Base-by-base conservation (phyloP, 2,113 vertebrate species). In the Pteronura brasiliensis region DNA sequence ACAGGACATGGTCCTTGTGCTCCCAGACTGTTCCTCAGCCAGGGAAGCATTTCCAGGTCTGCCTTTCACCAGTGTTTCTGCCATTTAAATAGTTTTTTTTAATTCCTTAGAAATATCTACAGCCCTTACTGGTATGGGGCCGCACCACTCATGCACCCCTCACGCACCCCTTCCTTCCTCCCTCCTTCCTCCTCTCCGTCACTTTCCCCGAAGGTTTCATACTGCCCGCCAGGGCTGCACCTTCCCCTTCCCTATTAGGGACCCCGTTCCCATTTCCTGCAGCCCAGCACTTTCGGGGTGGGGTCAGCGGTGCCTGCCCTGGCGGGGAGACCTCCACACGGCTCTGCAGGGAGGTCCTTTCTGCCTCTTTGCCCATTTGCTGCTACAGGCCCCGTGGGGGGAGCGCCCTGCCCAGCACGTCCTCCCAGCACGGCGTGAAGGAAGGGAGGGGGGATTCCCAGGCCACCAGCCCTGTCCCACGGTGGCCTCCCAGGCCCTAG, bases 261-360 rank as follows among this genome's bases (percentile, higher is more conserved):
- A 4, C 34, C n/a, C 17, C n/a, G 1, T 59, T 61, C 10, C 59
- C 23, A 14, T 17, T 21, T 36, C 69, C 69, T 23, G n/a, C 18
- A 23, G 42, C 69, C 0, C 0, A 39, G 80, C 11, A 1, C 7
- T 1, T 7, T 25, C 17, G 15, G 49, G 49, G 49, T 52, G n/a
- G n/a, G 29, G 21, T 18, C 44, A 0, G 15, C 18, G 17, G 69
- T 36, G 77, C 9, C 77, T 5, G 91, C 77, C 14, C 49, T 52
- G 49, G 49, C 0, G 17, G 3, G 5, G 57, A 49, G 23, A 44
- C 59, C 44, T 39, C 34, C 0, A 12, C 39, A 15, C 0, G 34
- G 25, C 29, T 31, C 57, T 3, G 1, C 27, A 34, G 0, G 18
- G 36, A 1, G 9, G 34, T 36, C 55, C 61, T 18, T 11, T 52